Conservation (phyloP, 1,140 invertebrate genomes). For the Spodoptera frugiperda region DNA sequence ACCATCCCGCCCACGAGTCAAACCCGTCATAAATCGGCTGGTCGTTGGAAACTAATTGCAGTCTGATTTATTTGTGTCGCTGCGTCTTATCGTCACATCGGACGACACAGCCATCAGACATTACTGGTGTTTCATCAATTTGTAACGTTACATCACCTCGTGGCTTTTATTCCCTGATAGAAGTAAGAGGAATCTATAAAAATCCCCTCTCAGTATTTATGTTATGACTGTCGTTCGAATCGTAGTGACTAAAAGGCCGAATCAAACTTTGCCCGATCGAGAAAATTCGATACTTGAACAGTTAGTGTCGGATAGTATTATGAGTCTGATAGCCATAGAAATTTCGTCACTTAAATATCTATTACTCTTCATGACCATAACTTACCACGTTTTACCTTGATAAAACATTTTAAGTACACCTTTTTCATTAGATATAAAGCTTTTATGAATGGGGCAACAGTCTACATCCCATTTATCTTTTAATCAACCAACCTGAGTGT, state of each 20-base stretch:
- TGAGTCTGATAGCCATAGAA: background rate
- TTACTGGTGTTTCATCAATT: slow-evolving; percentile 53
- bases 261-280: too few species aligned
- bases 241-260: too few species aligned
- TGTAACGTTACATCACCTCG: background rate
- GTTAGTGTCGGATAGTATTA: too few species aligned
- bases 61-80: slow-evolving; percentile 63
- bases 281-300: too few species aligned
- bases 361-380: too few species aligned
- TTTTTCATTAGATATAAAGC: background rate
- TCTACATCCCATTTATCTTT: background rate
- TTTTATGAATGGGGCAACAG: background rate
- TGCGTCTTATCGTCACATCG: slow-evolving; percentile 52
- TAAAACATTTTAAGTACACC: too few species aligned
- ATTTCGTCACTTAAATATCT: background rate
- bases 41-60: slow-evolving; percentile 68
- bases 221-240: too few species aligned
- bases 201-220: too few species aligned
- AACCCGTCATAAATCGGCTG: slow-evolving; percentile 60
- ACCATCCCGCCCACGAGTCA: background rate
- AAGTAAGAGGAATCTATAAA: too few species aligned
- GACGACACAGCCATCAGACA: slow-evolving; percentile 46
- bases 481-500: background rate
- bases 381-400: too few species aligned
- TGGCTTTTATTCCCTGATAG: too few species aligned